Evolutionary conservation across 2,888 invertebrate genomes (phyloP).

Genomic region (Chorisops tibialis): DNA sequence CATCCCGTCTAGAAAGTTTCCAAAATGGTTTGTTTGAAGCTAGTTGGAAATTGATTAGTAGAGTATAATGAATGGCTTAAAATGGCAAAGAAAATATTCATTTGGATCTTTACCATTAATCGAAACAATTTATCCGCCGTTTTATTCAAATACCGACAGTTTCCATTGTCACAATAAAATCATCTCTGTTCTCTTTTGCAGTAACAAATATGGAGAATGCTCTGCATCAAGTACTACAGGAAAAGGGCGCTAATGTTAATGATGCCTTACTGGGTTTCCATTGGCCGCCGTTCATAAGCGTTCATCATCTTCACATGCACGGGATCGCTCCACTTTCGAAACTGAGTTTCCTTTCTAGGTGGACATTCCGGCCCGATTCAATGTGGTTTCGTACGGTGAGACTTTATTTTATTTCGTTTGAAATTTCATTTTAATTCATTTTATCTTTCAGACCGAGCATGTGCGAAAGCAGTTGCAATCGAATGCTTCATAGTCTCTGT

Average conservation of each 20-base stretch:
- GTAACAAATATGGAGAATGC: constrained; percentile 65
- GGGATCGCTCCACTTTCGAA: constrained; percentile 73
- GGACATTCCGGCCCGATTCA: constrained; percentile 69
- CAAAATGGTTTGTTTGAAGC: no score
- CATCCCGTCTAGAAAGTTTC: no score
- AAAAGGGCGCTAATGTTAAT: constrained; percentile 53
- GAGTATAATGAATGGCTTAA: no score
- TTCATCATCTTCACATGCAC: constrained; percentile 82
- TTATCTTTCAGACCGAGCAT: constrained; percentile 3
- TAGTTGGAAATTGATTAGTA: no score
- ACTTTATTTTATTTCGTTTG: no score
- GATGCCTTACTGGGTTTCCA: constrained; percentile 74
- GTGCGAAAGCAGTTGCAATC: background rate
- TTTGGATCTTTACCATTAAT: no score
- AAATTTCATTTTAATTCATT: background rate
- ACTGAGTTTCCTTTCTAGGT: constrained; percentile 64
- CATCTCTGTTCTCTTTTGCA: constrained; percentile 49
- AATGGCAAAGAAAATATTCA: no score
- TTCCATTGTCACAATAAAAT: no score
- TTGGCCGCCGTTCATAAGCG: constrained; percentile 84
- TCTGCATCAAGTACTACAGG: constrained; percentile 52
- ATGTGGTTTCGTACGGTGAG: constrained; percentile 81
- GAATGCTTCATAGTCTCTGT: background rate
- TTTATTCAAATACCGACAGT: no score
- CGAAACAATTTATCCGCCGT: no score